Percentiles rank a stretch among this genome's conserved stretches.
Evolutionary conservation across 1,140 invertebrate genomes (phyloP).

Genomic region (Caenorhabditis latens): DNA sequence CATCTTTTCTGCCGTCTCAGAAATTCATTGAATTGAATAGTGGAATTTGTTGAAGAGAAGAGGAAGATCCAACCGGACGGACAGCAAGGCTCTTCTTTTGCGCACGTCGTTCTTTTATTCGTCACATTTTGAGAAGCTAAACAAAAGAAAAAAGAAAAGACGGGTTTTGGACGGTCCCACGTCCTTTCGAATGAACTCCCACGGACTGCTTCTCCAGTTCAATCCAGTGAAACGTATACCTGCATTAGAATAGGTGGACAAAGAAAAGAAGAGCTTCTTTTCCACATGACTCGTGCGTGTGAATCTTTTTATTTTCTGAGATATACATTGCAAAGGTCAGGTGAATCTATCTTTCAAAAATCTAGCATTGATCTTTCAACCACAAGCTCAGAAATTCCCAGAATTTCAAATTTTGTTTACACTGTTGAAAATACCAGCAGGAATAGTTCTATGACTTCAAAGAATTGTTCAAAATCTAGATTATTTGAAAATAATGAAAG

Average conservation of each 20-base stretch:
- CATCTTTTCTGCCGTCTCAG: slow-evolving; percentile 20
- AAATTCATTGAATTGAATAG: slow-evolving; percentile 49
- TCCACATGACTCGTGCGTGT: background rate
- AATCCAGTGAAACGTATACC: slow-evolving; percentile 46
- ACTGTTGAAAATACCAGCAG: too few relatives aligned
- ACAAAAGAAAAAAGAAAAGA: background rate
- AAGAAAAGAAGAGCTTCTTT: background rate
- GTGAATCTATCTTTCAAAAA: background rate
- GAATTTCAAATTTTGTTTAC: too few relatives aligned
- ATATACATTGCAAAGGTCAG: background rate
- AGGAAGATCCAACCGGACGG: slow-evolving; percentile 18
- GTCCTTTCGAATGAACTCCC: slow-evolving; percentile 14
- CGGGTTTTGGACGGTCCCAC: slow-evolving; percentile 31
- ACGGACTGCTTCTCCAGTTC: background rate
- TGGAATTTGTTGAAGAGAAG: slow-evolving; percentile 36
- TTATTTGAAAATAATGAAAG: too few relatives aligned
- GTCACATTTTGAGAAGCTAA: slow-evolving; percentile 40
- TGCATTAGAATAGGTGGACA: background rate
- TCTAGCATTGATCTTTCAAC: too few relatives aligned
- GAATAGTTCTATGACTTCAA: too few relatives aligned
- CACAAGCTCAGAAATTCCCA: too few relatives aligned
- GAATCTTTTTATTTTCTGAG: background rate
- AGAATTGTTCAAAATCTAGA: too few relatives aligned
- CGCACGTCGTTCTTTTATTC: slow-evolving; percentile 51
- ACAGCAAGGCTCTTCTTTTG: slow-evolving; percentile 19